Evolutionary conservation across 2,797 vertebrate genomes (phyloP).

Genomic region (Picus viridis): DNA sequence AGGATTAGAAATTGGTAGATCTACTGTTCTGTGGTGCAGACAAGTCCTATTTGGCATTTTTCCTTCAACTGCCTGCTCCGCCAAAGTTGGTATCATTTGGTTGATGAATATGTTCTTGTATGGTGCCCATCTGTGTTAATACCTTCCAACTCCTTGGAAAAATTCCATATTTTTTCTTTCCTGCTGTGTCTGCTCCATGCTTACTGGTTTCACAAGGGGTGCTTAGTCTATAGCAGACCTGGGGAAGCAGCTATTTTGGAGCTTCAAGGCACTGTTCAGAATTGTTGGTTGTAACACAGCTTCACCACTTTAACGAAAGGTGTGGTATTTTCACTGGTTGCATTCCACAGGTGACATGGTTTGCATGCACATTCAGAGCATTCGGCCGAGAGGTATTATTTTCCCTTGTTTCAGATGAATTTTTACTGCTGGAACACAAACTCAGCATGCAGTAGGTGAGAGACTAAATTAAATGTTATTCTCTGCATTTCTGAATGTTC

Average conservation of each 20-base stretch:
- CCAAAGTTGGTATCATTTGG: neutral
- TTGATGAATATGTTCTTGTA: conserved; percentile 17
- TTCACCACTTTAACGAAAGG: neutral
- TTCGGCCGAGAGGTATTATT: neutral
- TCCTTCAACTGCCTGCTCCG: neutral
- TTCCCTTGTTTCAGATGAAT: neutral
- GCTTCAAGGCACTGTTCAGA: neutral
- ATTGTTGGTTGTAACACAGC: neutral
- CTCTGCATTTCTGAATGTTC: neutral
- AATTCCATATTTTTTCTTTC: neutral
- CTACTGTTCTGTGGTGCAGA: neutral
- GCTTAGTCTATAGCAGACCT: neutral
- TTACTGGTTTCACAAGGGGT: neutral
- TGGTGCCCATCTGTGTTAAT: conserved; percentile 36
- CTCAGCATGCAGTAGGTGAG: neutral
- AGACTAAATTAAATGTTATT: neutral
- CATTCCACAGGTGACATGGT: neutral
- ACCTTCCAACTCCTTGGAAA: conserved; percentile 14
- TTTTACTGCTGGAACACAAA: neutral
- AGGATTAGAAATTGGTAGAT: neutral
- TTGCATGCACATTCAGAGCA: neutral
- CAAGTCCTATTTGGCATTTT: neutral
- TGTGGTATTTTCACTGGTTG: neutral
- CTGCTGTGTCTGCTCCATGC: neutral
- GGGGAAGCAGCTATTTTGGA: neutral